Conservation (phyloP, 2,888 invertebrate genomes). For the Morpho helenor region DNA sequence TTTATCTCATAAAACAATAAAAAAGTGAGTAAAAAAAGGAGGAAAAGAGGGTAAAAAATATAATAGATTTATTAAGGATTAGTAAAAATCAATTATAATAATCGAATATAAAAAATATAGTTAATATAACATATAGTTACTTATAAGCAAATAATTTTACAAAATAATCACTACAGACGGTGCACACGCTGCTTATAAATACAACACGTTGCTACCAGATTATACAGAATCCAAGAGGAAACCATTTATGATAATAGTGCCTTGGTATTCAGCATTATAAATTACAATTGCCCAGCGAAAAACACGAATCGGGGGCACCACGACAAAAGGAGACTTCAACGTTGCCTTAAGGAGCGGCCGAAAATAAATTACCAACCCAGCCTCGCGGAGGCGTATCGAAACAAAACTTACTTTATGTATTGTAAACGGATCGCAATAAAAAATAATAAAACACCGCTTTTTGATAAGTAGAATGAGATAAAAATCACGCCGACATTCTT, state of each 20-base stretch:
- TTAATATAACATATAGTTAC: no score
- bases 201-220: slow-evolving; percentile 18
- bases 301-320: slow-evolving; percentile 29
- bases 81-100: no score
- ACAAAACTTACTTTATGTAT: slow-evolving; percentile 10
- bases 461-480: slow-evolving; percentile 1
- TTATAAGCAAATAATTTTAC: neutral
- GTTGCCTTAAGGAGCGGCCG: slow-evolving; percentile 19
- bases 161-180: neutral
- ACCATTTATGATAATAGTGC: slow-evolving; percentile 38
- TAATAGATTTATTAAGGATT: no score
- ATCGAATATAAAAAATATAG: no score
- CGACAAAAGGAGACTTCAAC: slow-evolving; percentile 21
- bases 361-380: slow-evolving; percentile 19
- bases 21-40: no score
- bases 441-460: neutral
- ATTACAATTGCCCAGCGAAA: slow-evolving; percentile 37
- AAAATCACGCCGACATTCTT: slow-evolving; percentile 2
- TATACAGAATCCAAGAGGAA: slow-evolving; percentile 32
- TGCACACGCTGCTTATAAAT: slow-evolving; percentile 13
- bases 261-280: slow-evolving; percentile 35
- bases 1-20: no score
- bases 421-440: neutral
- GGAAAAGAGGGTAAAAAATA: no score
- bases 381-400: slow-evolving; percentile 9